These are phyloP conservation scores for Lasioglossum figueresi DNA, from an alignment of 2,888 invertebrate species.

Conservation along the genomic window DNA sequence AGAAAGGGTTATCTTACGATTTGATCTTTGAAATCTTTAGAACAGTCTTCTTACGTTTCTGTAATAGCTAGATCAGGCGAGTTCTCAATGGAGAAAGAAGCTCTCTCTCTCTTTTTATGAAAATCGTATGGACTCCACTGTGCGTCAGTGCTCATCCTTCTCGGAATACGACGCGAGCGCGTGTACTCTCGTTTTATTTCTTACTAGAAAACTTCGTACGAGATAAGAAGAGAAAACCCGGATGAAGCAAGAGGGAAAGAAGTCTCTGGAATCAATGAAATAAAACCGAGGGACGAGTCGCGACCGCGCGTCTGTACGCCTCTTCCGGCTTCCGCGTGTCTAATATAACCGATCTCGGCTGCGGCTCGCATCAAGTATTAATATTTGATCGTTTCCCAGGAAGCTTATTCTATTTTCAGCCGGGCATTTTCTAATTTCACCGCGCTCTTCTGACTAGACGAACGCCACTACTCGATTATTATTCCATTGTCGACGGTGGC, in stretches of 20 bases:
- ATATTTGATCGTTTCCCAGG: conserved; percentile 46
- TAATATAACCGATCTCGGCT: conserved; percentile 24
- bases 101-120: background rate
- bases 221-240: background rate
- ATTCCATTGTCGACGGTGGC: background rate
- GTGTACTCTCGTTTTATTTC: conserved; percentile 12
- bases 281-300: background rate
- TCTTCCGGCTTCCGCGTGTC: conserved; percentile 12
- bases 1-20: too few relatives aligned
- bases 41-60: too few relatives aligned
- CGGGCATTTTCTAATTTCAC: conserved; percentile 37
- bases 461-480: background rate
- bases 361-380: conserved; percentile 24
- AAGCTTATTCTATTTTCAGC: conserved; percentile 42
- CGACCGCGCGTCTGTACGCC: background rate
- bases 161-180: conserved; percentile 1
- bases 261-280: conserved; percentile 8
- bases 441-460: conserved; percentile 2
- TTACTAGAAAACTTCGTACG: conserved; percentile 18
- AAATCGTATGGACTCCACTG: background rate
- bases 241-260: background rate
- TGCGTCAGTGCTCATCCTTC: background rate
- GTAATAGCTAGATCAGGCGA: background rate
- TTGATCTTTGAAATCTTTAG: too few relatives aligned
- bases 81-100: background rate